Conservation (phyloP, 2,888 invertebrate species). For the Brachycybe producta region DNA sequence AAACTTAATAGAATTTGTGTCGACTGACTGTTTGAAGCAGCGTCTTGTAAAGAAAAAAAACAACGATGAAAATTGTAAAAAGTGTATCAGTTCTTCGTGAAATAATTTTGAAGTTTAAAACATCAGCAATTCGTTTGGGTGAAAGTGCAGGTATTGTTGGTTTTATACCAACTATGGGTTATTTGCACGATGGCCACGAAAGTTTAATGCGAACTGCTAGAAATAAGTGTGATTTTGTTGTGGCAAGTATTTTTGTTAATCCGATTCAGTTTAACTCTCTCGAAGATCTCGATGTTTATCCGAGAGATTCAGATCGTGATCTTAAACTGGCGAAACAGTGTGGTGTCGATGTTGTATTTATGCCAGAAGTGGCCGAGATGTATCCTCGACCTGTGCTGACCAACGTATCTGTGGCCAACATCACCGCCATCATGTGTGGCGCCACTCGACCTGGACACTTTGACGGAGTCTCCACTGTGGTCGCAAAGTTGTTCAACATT, state of each 20-base stretch:
- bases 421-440: not conserved
- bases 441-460: slow-evolving; percentile 8
- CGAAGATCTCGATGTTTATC: slow-evolving; percentile 13
- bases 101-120: too few relatives aligned
- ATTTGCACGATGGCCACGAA: slow-evolving; percentile 9
- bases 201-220: slow-evolving; percentile 1
- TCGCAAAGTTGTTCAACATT: slow-evolving; percentile 13
- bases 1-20: too few relatives aligned
- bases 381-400: slow-evolving; percentile 3
- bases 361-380: not conserved
- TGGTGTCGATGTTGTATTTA: slow-evolving; percentile 3
- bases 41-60: too few relatives aligned
- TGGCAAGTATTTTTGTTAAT: slow-evolving; percentile 14
- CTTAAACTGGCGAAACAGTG: not conserved
- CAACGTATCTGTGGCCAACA: not conserved
- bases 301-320: not conserved
- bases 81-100: too few relatives aligned
- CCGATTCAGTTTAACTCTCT: slow-evolving; percentile 7
- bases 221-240: slow-evolving; percentile 4
- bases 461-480: slow-evolving; percentile 12
- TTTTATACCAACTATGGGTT: slow-evolving; percentile 15
- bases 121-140: too few relatives aligned
- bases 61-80: too few relatives aligned
- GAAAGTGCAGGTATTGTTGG: too few relatives aligned
- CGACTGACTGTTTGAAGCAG: too few relatives aligned